A percentile compares a stretch with the other conserved stretches of the same genome.
Conservation (phyloP, 2,888 invertebrate genomes). For the Phytoseiulus persimilis region DNA sequence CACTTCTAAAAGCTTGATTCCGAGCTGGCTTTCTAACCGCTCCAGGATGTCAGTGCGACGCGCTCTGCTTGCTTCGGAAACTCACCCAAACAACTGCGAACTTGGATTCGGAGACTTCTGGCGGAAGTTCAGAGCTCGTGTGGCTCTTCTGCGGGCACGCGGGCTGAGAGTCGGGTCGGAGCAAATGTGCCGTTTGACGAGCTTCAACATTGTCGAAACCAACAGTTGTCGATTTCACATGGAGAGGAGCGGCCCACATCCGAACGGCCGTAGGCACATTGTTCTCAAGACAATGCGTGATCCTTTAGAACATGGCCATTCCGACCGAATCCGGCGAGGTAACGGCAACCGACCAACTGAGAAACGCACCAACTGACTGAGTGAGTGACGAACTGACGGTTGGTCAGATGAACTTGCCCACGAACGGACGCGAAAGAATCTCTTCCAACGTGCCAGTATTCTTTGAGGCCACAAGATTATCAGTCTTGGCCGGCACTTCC, state of each 20-base stretch:
- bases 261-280: background rate
- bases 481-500: background rate
- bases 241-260: conserved; percentile 5
- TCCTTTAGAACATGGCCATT: background rate
- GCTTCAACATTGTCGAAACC: background rate
- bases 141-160: background rate
- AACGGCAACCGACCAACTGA: background rate
- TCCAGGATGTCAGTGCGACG: too few species aligned
- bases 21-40: too few species aligned
- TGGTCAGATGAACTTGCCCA: background rate
- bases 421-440: background rate
- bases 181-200: background rate
- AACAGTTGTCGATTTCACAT: background rate
- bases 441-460: background rate
- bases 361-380: background rate
- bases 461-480: background rate
- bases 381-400: background rate
- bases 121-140: background rate
- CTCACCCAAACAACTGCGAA: too few species aligned
- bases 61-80: too few species aligned
- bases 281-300: background rate
- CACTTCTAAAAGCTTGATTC: too few species aligned
- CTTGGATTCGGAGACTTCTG: background rate
- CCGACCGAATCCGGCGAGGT: background rate
- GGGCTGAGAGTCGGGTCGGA: background rate